phyloP scores from a whole-genome alignment of 2,797 vertebrate genomes.

The Sebastes variabilis region DNA sequence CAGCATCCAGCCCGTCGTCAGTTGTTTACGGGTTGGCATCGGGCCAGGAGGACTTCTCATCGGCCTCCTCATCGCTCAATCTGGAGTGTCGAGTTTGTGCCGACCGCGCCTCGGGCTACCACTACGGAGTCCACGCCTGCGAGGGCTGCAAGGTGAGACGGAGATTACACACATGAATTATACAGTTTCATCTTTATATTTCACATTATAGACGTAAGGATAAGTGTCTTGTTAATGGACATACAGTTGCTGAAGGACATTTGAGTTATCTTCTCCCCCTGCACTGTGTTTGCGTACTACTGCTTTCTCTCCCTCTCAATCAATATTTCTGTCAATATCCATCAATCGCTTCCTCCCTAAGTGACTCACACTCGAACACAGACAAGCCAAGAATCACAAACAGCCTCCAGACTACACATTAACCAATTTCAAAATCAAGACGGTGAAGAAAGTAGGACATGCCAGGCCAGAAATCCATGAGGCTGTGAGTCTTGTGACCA shows the following conservation, averaged over 20 bases:
- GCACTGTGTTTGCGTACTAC: background rate
- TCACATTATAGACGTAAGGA: background rate
- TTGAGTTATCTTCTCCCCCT: background rate
- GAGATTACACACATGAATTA: background rate
- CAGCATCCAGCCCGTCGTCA: slow-evolving; percentile 94
- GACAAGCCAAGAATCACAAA: slow-evolving; percentile 2
- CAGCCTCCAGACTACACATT: slow-evolving; percentile 4
- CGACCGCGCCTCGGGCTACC: slow-evolving; percentile 96
- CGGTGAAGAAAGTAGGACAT: background rate
- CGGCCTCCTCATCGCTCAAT: slow-evolving; percentile 81
- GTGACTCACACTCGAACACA: background rate
- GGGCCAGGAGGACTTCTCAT: slow-evolving; percentile 85
- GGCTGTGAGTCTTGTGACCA: slow-evolving; percentile 43
- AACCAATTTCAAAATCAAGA: slow-evolving; percentile 2
- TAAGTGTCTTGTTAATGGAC: background rate
- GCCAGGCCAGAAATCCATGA: background rate
- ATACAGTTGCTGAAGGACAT: background rate
- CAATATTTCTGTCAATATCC: slow-evolving; percentile 15
- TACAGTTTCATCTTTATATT: background rate
- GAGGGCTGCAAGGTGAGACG: slow-evolving; percentile 89
- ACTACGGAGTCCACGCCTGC: slow-evolving; percentile 97
- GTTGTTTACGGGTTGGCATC: slow-evolving; percentile 79
- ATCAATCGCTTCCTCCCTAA: background rate
- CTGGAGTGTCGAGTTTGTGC: slow-evolving; percentile 97
- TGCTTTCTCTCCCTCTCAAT: background rate